A percentile compares a stretch with the other conserved stretches of the same genome.
These are phyloP conservation scores for Rhabdornis inornatus DNA, from an alignment of 2,113 vertebrate genomes.

Conservation along the genomic window DNA sequence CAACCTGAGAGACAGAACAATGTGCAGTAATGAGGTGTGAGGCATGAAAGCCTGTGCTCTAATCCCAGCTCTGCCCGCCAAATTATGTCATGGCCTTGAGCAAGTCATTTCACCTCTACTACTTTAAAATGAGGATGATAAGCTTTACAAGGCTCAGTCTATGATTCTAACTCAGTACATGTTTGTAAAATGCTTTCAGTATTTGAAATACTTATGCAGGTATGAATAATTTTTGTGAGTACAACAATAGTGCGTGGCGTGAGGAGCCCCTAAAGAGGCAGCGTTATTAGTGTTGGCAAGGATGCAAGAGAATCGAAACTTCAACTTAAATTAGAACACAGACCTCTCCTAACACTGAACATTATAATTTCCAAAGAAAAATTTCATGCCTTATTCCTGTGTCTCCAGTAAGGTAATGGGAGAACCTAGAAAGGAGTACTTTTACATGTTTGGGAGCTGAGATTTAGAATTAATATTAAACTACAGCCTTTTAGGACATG, in stretches of 20 bases:
- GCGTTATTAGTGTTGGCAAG: not conserved
- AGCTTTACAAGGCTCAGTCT: constrained; percentile 21
- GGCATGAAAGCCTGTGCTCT: not conserved
- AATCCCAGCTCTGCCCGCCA: constrained; percentile 29
- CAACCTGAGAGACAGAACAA: not conserved
- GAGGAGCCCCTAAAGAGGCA: not conserved
- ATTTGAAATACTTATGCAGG: not conserved
- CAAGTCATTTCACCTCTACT: constrained; percentile 38
- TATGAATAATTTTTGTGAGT: not conserved
- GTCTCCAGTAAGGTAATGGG: not conserved
- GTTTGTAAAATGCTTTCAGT: constrained; percentile 18
- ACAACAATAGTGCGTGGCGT: not conserved
- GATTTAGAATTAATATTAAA: not conserved
- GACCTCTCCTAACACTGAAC: not conserved
- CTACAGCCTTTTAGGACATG: not conserved
- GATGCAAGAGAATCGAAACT: not conserved
- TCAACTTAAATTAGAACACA: not conserved
- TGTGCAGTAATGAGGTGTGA: constrained; percentile 41
- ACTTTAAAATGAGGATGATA: constrained; percentile 38
- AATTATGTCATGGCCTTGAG: constrained; percentile 53
- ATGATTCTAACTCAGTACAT: not conserved
- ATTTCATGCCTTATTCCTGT: not conserved
- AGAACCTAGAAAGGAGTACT: not conserved
- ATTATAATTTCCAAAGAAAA: not conserved
- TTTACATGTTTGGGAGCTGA: not conserved